A percentile compares a stretch with the other conserved stretches of the same genome.
These are phyloP conservation scores for Alcis repandata DNA, from an alignment of 2,888 invertebrate species.

Conservation along the genomic window DNA sequence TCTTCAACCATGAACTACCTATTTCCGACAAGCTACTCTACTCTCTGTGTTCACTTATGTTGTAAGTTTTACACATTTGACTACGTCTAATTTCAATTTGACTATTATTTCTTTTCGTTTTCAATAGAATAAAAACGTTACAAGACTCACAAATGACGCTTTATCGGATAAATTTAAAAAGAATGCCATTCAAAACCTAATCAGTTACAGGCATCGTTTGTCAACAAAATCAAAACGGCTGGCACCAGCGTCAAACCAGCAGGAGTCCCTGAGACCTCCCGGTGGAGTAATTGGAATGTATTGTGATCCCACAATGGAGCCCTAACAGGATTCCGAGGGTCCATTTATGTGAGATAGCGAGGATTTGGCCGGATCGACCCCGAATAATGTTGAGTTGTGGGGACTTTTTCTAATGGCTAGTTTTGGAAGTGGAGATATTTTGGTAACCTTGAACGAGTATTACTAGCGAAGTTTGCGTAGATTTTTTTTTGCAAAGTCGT, in stretches of 20 bases:
- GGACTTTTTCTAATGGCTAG: conserved; percentile 31
- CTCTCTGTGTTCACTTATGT: no score
- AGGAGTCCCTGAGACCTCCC: conserved; percentile 25
- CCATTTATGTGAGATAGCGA: conserved; percentile 58
- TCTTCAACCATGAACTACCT: no score
- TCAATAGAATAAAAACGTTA: no score
- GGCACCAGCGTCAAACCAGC: conserved; percentile 14
- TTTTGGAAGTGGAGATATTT: conserved; percentile 21
- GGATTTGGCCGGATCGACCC: conserved; percentile 50
- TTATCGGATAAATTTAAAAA: not conserved
- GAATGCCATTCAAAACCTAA: not conserved
- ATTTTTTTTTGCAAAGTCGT: no score
- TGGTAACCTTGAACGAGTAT: not conserved
- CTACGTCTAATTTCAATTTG: no score
- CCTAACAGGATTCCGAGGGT: conserved; percentile 60
- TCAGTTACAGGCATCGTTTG: not conserved
- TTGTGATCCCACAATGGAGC: conserved; percentile 66
- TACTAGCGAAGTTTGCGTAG: no score
- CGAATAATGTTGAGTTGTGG: conserved; percentile 45
- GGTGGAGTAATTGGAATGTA: conserved; percentile 63
- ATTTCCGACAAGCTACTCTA: no score
- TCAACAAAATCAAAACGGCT: conserved; percentile 12
- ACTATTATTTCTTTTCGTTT: no score
- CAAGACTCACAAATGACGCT: not conserved
- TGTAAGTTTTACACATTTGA: no score